Evolutionary conservation across 2,888 invertebrate genomes (phyloP), one percentile per base, ranked within the genome.

Genomic region (Phanerotoma sp.): DNA sequence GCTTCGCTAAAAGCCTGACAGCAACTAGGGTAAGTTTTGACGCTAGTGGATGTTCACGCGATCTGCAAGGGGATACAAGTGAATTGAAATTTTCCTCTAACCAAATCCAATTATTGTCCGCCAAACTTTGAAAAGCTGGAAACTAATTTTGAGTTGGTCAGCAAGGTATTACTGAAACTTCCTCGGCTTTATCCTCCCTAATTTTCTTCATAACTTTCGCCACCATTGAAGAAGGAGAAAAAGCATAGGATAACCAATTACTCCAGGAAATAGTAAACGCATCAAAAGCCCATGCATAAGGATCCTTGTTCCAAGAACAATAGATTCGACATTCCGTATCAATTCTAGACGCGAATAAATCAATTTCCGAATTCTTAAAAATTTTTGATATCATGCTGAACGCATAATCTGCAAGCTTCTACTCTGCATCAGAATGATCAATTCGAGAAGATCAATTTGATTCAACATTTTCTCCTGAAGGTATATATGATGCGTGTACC

Each of bases 71-170:
- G 28, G 58, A 64, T 13, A 58, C 38, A 13, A 65, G 49, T 28
- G 63, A 58, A 37, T 63, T 47, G 49, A 22, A 15, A 21, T 37
- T 21, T 15, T 60, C 60, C 30, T 47, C 5, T 30, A 49, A 50
- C 5, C 28, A 5, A 1, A 50, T 9, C 3, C n/a, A 15, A 15
- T 25, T 5, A 20, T 37, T 25, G 28, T 37, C 28, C 28, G 25
- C 13, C 10, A 50, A 28, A 10, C 6, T 33, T 21, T 28, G 13
- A 25, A 65, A 59, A 38, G 56, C 21, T 7, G 67, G 68, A 37
- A 50, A 68, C 68, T 65, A 68, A 1, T 61, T 55, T 42, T 66
- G 65, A 4, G 51, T 55, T 25, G 58, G 57, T 66, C 59, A 69
- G 18, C 32, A 35, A 18, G 62, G 69, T 10, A 65, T 62, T 10